phyloP scores from a whole-genome alignment of 2,113 vertebrate genomes.

The Terrapene triunguis region DNA sequence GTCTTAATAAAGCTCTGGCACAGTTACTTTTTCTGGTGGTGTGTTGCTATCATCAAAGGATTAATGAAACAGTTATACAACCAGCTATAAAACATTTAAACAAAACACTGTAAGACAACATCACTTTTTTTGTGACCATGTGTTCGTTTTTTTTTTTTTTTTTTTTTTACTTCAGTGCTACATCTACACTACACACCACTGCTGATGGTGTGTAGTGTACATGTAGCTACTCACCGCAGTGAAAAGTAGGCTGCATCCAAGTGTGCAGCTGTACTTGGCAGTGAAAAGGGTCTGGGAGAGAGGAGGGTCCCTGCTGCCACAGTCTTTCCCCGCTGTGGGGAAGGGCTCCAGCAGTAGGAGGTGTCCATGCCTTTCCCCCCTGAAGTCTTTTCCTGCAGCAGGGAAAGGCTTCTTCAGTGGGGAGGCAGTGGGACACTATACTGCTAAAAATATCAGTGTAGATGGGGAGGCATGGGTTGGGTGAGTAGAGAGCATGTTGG shows the following conservation, averaged over 20 bases:
- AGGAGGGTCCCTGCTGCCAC: too few relatives aligned
- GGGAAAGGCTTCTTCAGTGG: not conserved
- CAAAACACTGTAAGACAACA: not conserved
- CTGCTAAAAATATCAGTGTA: too few relatives aligned
- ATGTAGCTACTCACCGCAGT: not conserved
- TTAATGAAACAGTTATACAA: slow-evolving; percentile 16
- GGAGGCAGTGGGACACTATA: too few relatives aligned
- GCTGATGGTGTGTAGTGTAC: not conserved
- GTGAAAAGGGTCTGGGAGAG: not conserved
- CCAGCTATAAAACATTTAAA: slow-evolving; percentile 25
- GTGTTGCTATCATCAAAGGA: slow-evolving; percentile 28
- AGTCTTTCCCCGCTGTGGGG: too few relatives aligned
- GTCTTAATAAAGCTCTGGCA: slow-evolving; percentile 44
- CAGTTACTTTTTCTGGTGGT: slow-evolving; percentile 24
- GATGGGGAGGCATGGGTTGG: not conserved
- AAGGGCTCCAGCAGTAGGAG: not conserved
- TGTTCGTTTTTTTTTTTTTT: not conserved
- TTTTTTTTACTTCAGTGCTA: not conserved
- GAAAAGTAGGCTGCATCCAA: not conserved
- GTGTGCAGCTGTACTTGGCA: not conserved
- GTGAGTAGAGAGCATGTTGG: not conserved
- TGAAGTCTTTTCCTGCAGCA: not conserved
- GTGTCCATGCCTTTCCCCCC: not conserved
- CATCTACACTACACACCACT: not conserved
- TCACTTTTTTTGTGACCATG: not conserved